Percentiles rank a stretch among this genome's conserved stretches.
phyloP scores from a whole-genome alignment of 2,888 invertebrate genomes.

The Cotesia congregata region DNA sequence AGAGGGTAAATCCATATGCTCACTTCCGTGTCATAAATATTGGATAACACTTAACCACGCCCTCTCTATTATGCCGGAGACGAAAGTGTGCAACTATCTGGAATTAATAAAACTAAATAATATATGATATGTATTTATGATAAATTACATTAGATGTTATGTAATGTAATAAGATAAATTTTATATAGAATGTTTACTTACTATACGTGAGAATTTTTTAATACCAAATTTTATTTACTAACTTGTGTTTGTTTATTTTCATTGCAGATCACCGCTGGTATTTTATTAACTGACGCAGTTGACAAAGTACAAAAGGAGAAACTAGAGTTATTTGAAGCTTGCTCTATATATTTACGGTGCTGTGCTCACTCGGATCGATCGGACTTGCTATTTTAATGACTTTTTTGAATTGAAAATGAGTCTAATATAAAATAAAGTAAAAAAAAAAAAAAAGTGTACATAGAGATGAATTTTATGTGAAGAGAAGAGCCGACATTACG shows the following conservation, averaged over 20 bases:
- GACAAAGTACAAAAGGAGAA: neutral
- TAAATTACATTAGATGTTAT: neutral
- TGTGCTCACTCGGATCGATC: neutral
- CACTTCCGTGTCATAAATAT: slow-evolving; percentile 38
- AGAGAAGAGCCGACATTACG: neutral
- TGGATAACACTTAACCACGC: slow-evolving; percentile 33
- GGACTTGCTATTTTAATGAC: neutral
- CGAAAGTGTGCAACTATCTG: slow-evolving; percentile 25
- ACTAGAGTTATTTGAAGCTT: neutral
- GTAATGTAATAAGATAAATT: neutral
- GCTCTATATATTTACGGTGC: neutral
- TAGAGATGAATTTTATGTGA: neutral
- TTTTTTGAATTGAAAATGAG: neutral
- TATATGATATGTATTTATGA: neutral
- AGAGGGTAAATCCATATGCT: slow-evolving; percentile 33
- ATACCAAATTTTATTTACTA: neutral
- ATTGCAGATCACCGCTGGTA: neutral
- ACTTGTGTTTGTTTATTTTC: neutral
- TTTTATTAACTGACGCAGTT: neutral
- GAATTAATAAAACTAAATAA: slow-evolving; percentile 20
- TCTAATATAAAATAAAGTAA: neutral
- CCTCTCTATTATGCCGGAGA: slow-evolving; percentile 16
- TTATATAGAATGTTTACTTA: neutral
- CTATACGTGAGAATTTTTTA: neutral
- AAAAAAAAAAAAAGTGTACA: no score